These are phyloP conservation scores for Aspidiotus destructor DNA, from an alignment of 2,888 invertebrate species.

Conservation along the genomic window DNA sequence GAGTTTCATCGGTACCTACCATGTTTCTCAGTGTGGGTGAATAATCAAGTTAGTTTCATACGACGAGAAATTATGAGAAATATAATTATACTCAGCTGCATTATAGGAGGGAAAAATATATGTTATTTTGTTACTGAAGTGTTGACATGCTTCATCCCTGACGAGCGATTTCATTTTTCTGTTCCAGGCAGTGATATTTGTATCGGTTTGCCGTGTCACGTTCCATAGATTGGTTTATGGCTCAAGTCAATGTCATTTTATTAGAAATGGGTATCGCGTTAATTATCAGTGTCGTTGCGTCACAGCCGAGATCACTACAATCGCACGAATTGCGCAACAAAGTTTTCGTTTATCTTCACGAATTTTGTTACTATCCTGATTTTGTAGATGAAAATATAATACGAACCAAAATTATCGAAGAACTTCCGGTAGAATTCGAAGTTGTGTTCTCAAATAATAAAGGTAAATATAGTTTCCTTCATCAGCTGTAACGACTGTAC, in stretches of 20 bases:
- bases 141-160: too few species aligned
- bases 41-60: too few species aligned
- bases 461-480: neutral
- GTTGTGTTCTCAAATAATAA: neutral
- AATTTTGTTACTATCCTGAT: neutral
- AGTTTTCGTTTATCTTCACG: neutral
- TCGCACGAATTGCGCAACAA: neutral
- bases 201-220: too few species aligned
- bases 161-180: too few species aligned
- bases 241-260: neutral
- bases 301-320: neutral
- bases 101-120: too few species aligned
- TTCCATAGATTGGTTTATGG: neutral
- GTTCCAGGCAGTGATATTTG: too few species aligned
- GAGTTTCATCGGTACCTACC: too few species aligned
- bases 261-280: slow-evolving; percentile 2
- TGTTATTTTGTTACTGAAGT: too few species aligned
- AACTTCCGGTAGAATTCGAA: neutral
- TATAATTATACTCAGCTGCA: too few species aligned
- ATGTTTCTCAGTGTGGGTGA: too few species aligned
- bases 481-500: too few species aligned
- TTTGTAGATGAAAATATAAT: neutral
- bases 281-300: neutral
- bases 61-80: too few species aligned
- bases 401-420: neutral